Evolutionary conservation across 2,113 vertebrate genomes (phyloP), one percentile per base, ranked within the genome.

Genomic region (Cephalopholis sonnerati): DNA sequence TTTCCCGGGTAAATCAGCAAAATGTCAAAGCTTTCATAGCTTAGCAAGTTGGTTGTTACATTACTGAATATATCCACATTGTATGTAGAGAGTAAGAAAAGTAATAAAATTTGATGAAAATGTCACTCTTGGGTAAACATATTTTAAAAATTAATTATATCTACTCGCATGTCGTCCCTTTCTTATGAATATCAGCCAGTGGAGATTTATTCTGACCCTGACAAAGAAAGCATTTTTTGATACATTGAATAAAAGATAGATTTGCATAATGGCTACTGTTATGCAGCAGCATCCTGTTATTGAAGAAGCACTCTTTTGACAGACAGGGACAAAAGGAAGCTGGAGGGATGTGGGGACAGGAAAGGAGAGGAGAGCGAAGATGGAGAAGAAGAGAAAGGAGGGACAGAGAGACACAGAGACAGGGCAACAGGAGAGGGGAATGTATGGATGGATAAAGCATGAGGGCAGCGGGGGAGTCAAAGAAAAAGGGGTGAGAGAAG

Each of bases 251-350:
- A 84, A 79, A 87, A 76, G 72, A 77, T 78, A 29, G 29, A 89
- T 87, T 89, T 90, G 75, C 86, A 89, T 91, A 86, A 86, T 82
- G 61, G 79, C 46, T 62, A 59, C 70, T 79, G 74, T 85, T 79
- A 63, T 62, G 82, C 79, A 79, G 86, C 84, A 79, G 74, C 77
- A 65, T 85, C 70, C 80, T 87, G 82, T 80, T 83, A 87, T 55
- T 80, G 75, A 85, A 80, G 63, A 83, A 80, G 73, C 74, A 27
- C 18, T 74, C 39, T 77, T 78, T 74, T 83, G 86, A 92, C 32
- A 65, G 88, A 81, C 73, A 27, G 74, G 62, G 68, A 84, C 57
- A 67, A 78, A 90, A 78, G 17, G 59, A 80, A 63, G 58, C 50
- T 63, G 57, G 68, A 72, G 39, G 39, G 79, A 83, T 44, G 36